Base-by-base conservation (phyloP, 2,113 vertebrate genomes). In the Phrynosoma platyrhinos region DNA sequence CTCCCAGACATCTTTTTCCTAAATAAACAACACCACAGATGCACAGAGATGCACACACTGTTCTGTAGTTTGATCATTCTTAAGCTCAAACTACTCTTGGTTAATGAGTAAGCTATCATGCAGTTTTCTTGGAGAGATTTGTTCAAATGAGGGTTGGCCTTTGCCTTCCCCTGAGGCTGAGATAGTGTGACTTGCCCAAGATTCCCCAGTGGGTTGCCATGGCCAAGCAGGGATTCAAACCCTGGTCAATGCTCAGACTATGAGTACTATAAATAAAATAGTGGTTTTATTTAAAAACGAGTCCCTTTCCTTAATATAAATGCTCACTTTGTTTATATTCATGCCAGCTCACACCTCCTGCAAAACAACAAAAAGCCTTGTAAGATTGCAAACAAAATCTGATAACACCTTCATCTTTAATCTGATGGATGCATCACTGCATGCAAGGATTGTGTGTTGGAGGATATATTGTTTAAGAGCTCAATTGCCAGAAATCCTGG, bases 361-460 rank as follows among this genome's bases (percentile, higher is more conserved):
- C 13, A 14, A 14, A 14, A 14, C 14, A 14, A 30, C 21, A 32
- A 47, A 27, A 30, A 47, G 7, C 32, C 3, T 30, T 53, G 25
- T 76, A 82, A 80, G 23, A n/a, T 4, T 74, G 32, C 82, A 80
- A 89, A 88, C 88, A 21, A 82, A 76, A 81, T 30, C 89, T 82
- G 86, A 86, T 55, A 25, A 4, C 0, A 40, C 85, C 52, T 76
- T 91, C 88, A n/a, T 90, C 92, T 92, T 90, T 93, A 71, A 89
- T 91, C 91, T 89, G 84, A 82, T 9, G 27, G 5, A 27, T n/a
- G 62, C 78, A 89, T 80, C 84, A 53, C 75, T 53, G 42, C 85
- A 87, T 82, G 4, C 87, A 68, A 92, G 87, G 82, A 27, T 90
- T 83, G 52, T 77, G 75, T 92, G 77, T 91, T 95, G 93, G 88